These are phyloP conservation scores for Epinotia bilunana DNA, from an alignment of 2,888 invertebrate genomes.

Conservation along the genomic window DNA sequence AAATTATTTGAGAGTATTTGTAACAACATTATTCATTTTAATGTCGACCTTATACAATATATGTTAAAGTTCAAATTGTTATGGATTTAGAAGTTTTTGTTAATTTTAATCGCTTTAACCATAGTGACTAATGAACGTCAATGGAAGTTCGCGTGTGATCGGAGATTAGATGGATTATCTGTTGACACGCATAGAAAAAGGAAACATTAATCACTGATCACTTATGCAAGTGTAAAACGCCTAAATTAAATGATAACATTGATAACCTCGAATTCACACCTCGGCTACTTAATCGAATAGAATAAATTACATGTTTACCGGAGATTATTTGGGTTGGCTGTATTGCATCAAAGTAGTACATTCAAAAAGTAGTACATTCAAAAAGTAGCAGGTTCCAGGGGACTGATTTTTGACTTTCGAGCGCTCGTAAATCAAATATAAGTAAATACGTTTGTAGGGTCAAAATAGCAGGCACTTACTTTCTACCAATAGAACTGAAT, in stretches of 20 bases:
- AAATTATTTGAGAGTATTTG: not conserved
- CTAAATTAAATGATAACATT: not conserved
- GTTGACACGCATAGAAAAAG: slow-evolving; percentile 3
- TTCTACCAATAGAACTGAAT: no score
- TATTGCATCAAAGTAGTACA: no score
- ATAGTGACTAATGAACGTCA: slow-evolving; percentile 27
- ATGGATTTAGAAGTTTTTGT: not conserved
- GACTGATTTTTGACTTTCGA: no score
- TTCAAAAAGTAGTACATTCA: no score
- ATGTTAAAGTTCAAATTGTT: not conserved
- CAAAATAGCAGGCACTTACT: no score
- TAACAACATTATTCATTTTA: not conserved
- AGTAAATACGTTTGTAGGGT: no score
- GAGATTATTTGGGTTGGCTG: no score
- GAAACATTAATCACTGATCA: not conserved
- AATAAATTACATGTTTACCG: not conserved
- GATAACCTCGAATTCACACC: not conserved
- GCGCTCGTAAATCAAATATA: no score
- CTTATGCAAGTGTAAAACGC: not conserved
- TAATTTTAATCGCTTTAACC: not conserved
- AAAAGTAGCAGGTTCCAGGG: no score
- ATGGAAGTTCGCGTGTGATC: slow-evolving; percentile 23
- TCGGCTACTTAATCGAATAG: not conserved
- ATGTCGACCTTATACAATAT: not conserved
- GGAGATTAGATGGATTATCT: slow-evolving; percentile 32